phyloP scores from a whole-genome alignment of 2,888 invertebrate species.

The Rhimphoctona megacephalus region DNA sequence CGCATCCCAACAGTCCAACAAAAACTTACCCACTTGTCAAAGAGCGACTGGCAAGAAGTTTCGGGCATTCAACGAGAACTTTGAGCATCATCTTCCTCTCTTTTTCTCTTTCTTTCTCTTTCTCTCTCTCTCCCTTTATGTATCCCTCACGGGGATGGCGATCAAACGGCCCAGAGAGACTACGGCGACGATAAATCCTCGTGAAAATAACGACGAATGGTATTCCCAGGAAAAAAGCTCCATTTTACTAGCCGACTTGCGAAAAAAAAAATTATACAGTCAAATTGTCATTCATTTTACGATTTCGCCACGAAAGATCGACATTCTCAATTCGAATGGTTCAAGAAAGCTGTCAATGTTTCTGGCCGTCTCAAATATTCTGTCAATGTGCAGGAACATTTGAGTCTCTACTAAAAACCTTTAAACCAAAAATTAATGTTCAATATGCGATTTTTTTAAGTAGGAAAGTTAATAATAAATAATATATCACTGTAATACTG shows the following conservation, averaged over 20 bases:
- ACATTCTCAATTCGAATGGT: not conserved
- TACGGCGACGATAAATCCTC: constrained; percentile 62
- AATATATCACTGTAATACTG: too few relatives aligned
- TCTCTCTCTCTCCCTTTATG: not conserved
- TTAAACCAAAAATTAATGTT: not conserved
- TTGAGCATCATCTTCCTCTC: constrained; percentile 16
- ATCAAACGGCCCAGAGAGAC: constrained; percentile 2
- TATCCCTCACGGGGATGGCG: constrained; percentile 12
- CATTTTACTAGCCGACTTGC: constrained; percentile 49
- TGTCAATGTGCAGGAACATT: not conserved
- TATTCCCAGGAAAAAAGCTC: constrained; percentile 31
- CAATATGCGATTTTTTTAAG: too few relatives aligned
- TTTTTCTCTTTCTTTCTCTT: constrained; percentile 31
- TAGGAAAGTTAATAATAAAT: too few relatives aligned
- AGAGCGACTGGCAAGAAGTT: constrained; percentile 67
- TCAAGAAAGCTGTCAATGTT: constrained; percentile 2
- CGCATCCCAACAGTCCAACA: constrained; percentile 51
- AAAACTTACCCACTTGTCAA: constrained; percentile 74
- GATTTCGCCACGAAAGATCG: not conserved
- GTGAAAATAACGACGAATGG: constrained; percentile 59
- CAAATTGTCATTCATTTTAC: not conserved
- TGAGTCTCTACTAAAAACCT: not conserved
- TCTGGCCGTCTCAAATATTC: not conserved
- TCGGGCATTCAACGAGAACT: constrained; percentile 55
- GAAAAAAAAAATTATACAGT: constrained; percentile 19